Conservation (phyloP, 2,113 vertebrate species). For the Grallaria varia region DNA sequence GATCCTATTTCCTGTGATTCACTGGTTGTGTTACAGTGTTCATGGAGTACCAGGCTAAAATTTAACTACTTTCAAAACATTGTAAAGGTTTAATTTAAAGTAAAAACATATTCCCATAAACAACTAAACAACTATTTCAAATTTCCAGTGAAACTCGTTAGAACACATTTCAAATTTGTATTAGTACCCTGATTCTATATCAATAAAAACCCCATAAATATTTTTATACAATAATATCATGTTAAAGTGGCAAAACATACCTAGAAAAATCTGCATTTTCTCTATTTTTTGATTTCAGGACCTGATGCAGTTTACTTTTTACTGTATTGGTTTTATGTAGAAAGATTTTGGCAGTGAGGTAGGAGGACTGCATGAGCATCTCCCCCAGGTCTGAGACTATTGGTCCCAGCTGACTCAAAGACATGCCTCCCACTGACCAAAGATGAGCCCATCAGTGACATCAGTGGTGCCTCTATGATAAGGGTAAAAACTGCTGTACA, state of each 20-base stretch:
- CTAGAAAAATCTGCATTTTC: background rate
- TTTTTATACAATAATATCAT: background rate
- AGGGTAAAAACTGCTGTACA: background rate
- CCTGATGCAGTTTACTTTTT: background rate
- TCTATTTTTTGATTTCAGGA: background rate
- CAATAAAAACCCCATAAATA: background rate
- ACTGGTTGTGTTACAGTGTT: background rate
- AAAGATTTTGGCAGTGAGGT: background rate
- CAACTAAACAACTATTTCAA: background rate
- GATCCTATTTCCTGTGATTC: background rate
- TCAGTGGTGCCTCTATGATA: background rate
- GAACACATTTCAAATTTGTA: background rate
- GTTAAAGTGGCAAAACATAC: background rate
- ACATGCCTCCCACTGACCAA: background rate
- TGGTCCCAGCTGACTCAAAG: background rate
- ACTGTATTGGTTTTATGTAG: background rate
- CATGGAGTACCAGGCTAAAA: background rate
- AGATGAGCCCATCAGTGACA: background rate
- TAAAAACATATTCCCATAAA: background rate
- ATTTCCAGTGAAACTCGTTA: background rate
- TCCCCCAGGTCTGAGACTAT: background rate
- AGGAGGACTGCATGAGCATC: background rate
- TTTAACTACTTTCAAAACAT: background rate
- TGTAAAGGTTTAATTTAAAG: background rate
- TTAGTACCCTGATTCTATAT: background rate